Base-by-base conservation (phyloP, 64 coral and sea anemone genomes). In the Porites lutea region DNA sequence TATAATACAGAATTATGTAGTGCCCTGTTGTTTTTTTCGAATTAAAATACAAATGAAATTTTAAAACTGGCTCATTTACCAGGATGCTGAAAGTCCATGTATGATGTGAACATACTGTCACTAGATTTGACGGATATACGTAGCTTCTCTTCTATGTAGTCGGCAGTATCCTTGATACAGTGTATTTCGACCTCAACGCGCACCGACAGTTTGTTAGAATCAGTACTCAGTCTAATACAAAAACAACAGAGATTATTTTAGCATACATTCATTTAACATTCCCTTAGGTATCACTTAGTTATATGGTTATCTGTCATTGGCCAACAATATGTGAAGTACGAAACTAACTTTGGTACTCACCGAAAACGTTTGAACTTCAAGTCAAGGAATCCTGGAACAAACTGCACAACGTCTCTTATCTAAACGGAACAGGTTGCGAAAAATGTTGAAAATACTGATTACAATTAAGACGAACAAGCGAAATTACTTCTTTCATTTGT, bases 111-210 rank as follows among this genome's bases (percentile, higher is more conserved):
- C 19, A 82, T 47, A 10, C 78, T 82, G 3, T 82, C 14, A 2
- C 8, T 12, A 9, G 52, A 16, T 23, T n/a, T 52, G 18, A 79
- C 76, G 58, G 52, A 23, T 60, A 5, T 60, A n/a, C 0, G 12
- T 22, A 80, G 27, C 13, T 2, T 45, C 13, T 5, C 16, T 62
- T 55, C 21, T 63, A 82, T 59, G 20, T 46, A 82, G 78, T 43
- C 11, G 52, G 55, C 55, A 22, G 78, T 55, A 45, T 82, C 58
- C 23, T 61, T 46, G n/a, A 82, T 82, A 8, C 78, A 82, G 59
- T 82, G 78, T 82, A 82, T 62, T 14, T 61, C 78, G 4, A 82
- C 55, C 13, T 82, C 78, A 63, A 58, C 78, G 16, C 20, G 6
- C 5, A 82, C 57, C 23, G 47, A 82, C 47, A 59, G 2, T 62